Evolutionary conservation across 2,797 vertebrate species (phyloP).

Genomic region (Eulemur albifrons): DNA sequence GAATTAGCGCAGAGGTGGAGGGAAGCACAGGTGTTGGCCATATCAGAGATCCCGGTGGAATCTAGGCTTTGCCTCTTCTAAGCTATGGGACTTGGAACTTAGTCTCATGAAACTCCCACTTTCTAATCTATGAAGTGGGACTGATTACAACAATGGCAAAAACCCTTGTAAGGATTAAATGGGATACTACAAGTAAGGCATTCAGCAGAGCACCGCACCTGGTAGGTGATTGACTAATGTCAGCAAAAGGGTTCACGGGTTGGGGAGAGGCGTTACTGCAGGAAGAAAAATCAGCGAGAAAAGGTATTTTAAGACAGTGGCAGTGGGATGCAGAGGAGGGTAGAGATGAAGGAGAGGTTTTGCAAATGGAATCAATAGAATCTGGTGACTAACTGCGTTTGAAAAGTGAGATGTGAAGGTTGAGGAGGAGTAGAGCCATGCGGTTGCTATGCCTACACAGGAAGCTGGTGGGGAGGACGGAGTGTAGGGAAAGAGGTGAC

Average conservation of each 20-base stretch:
- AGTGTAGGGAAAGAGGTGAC: background rate
- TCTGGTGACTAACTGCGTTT: background rate
- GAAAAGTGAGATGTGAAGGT: background rate
- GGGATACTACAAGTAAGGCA: background rate
- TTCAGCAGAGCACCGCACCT: accelerated
- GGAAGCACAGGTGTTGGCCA: too few relatives aligned
- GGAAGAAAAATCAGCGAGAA: background rate
- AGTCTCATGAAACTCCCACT: background rate
- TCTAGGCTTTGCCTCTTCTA: background rate
- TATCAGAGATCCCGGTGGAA: background rate
- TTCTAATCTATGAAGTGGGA: background rate
- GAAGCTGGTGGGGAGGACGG: background rate
- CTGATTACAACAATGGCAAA: background rate
- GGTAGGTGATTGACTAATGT: background rate
- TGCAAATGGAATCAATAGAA: background rate
- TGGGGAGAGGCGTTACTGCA: background rate
- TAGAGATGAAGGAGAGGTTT: background rate
- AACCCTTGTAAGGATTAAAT: background rate
- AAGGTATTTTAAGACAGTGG: background rate
- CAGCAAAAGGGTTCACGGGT: background rate
- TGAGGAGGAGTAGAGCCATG: background rate
- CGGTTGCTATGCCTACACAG: background rate
- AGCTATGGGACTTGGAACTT: background rate
- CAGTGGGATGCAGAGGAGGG: background rate
- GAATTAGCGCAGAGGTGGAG: background rate